Conservation (phyloP, 2,797 vertebrate genomes). For the Coregonus suidteri region DNA sequence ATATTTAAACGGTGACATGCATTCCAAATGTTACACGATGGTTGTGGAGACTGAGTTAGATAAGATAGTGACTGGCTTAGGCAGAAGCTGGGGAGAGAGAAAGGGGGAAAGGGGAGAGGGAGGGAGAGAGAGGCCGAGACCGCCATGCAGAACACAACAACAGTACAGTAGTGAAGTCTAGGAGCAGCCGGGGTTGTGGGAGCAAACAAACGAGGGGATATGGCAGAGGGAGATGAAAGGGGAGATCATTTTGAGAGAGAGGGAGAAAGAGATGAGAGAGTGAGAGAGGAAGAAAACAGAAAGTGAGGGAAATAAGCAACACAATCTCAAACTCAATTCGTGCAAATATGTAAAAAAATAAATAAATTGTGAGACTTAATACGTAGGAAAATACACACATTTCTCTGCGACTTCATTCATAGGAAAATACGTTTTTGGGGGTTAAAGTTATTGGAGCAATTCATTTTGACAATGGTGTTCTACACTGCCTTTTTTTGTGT, state of each 20-base stretch:
- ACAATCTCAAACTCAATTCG: too few species aligned
- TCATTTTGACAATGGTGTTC: too few species aligned
- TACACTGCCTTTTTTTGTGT: too few species aligned
- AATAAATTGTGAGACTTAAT: too few species aligned
- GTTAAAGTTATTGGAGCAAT: too few species aligned
- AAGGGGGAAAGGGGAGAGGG: background rate
- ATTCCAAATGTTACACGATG: background rate
- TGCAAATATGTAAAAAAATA: too few species aligned
- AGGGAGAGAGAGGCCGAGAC: background rate
- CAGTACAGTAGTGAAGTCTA: background rate
- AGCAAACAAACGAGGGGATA: background rate
- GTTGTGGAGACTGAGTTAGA: background rate
- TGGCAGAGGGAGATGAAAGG: background rate
- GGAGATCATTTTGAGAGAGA: background rate
- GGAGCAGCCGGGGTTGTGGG: background rate
- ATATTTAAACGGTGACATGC: background rate
- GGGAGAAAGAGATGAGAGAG: background rate
- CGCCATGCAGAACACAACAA: background rate
- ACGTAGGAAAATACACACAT: too few species aligned
- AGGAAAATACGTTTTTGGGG: too few species aligned
- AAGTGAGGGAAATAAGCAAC: background rate
- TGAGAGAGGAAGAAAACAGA: background rate
- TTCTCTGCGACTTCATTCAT: too few species aligned
- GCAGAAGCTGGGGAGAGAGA: background rate
- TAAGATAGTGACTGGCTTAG: background rate